These are phyloP conservation scores for Pantherophis guttatus DNA, from an alignment of 2,113 vertebrate genomes.

Conservation along the genomic window DNA sequence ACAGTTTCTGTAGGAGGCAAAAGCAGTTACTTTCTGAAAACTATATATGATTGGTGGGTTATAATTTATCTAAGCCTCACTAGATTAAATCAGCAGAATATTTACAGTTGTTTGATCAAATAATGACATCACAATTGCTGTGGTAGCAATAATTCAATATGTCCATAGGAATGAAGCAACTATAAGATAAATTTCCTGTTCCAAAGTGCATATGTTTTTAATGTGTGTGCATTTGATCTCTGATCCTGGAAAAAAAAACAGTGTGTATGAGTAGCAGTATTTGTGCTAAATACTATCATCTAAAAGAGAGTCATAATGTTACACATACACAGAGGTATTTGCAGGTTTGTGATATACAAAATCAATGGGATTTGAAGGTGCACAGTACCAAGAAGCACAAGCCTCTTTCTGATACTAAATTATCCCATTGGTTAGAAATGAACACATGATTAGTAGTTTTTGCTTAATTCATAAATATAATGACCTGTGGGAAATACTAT, in stretches of 20 bases:
- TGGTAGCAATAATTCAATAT: not conserved
- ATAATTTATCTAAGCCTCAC: not conserved
- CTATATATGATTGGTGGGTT: not conserved
- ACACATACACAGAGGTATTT: not conserved
- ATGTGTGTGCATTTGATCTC: not conserved
- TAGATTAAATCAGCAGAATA: not conserved
- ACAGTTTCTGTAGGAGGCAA: not conserved
- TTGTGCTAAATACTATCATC: slow-evolving; percentile 2
- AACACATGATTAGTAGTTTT: slow-evolving; percentile 35
- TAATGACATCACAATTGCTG: not conserved
- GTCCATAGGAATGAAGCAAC: not conserved
- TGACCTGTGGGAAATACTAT: slow-evolving; percentile 11
- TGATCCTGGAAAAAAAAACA: slow-evolving; percentile 10
- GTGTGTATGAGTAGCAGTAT: slow-evolving; percentile 3
- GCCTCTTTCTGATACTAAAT: slow-evolving; percentile 12
- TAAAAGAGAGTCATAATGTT: slow-evolving; percentile 2
- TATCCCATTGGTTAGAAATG: slow-evolving; percentile 15
- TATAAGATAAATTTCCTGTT: slow-evolving; percentile 9
- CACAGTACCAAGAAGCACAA: slow-evolving; percentile 27
- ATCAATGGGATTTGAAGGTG: slow-evolving; percentile 30
- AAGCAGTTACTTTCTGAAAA: not conserved
- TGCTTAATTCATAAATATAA: slow-evolving; percentile 44
- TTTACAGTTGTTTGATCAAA: not conserved
- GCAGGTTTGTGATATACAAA: not conserved
- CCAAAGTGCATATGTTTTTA: slow-evolving; percentile 17